Evolutionary conservation across 2,113 vertebrate species (phyloP).

Genomic region (Psephotus haematonotus): DNA sequence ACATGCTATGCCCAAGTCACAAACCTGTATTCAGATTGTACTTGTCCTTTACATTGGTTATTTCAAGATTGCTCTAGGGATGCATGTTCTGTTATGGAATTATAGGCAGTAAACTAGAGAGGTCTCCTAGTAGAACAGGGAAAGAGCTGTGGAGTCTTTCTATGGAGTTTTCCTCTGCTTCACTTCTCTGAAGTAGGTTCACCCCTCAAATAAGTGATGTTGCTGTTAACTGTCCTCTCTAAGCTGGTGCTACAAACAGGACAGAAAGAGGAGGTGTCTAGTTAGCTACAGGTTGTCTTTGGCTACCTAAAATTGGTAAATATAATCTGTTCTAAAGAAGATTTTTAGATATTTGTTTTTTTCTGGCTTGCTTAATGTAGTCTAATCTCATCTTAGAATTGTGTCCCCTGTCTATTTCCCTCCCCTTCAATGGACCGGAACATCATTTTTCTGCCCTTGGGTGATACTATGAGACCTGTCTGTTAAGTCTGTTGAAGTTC

Average conservation of each 20-base stretch:
- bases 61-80: background rate
- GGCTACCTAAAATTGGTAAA: background rate
- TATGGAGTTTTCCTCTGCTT: background rate
- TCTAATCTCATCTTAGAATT: background rate
- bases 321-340: background rate
- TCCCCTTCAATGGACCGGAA: rapidly evolving
- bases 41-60: background rate
- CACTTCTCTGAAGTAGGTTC: background rate
- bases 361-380: background rate
- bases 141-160: background rate
- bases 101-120: background rate
- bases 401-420: background rate
- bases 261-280: background rate
- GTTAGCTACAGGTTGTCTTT: background rate
- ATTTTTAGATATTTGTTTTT: background rate
- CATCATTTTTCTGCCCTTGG: background rate
- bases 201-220: background rate
- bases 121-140: background rate
- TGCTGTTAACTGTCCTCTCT: background rate
- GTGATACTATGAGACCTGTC: background rate
- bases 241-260: background rate
- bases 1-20: background rate
- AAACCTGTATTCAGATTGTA: background rate
- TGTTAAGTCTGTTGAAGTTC: background rate
- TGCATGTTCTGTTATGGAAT: background rate